These are phyloP conservation scores for Tragelaphus scriptus DNA, from an alignment of 2,113 vertebrate species.

Conservation along the genomic window DNA sequence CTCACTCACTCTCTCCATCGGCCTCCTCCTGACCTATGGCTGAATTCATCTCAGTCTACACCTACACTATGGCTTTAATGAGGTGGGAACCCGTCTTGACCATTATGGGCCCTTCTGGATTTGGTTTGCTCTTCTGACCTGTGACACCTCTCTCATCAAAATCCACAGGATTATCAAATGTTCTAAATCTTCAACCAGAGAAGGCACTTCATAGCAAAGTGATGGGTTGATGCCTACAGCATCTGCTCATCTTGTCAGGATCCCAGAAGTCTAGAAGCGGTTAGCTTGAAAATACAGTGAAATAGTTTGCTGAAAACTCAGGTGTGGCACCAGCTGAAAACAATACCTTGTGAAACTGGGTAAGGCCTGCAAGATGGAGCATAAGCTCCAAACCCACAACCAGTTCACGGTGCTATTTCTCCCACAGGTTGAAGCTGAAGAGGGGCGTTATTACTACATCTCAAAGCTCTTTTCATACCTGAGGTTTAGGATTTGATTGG, in stretches of 20 bases:
- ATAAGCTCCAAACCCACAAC: not conserved
- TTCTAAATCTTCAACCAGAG: not conserved
- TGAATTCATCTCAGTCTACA: not conserved
- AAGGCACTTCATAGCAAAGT: not conserved
- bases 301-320: not conserved
- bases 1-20: not conserved
- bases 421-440: not conserved
- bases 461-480: not conserved
- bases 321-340: not conserved
- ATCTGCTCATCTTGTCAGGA: not conserved
- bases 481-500: not conserved
- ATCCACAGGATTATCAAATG: not conserved
- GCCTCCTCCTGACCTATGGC: not conserved
- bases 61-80: not conserved
- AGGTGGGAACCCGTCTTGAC: not conserved
- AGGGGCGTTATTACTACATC: rapidly evolving
- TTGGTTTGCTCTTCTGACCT: not conserved
- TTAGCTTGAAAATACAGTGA: not conserved
- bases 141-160: not conserved
- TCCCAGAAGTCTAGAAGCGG: not conserved
- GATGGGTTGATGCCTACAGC: not conserved
- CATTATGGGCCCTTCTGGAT: not conserved
- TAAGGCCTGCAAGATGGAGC: not conserved
- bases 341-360: not conserved
- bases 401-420: not conserved